Evolutionary conservation across 2,797 vertebrate genomes (phyloP).

Genomic region (Morelia viridis): DNA sequence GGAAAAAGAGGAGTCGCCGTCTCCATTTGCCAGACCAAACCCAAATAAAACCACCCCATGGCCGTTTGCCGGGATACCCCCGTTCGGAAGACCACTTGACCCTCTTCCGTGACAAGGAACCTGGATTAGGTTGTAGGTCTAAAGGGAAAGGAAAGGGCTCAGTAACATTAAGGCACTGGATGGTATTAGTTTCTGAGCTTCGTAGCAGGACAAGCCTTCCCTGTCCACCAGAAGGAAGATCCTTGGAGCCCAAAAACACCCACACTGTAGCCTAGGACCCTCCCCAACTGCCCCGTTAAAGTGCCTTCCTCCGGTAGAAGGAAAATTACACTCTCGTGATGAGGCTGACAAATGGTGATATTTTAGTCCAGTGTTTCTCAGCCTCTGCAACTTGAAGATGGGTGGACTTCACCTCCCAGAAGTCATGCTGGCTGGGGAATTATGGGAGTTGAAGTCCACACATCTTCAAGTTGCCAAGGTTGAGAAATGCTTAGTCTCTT

Average conservation of each 20-base stretch:
- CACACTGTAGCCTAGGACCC: background rate
- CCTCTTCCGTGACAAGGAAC: background rate
- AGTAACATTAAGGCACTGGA: slow-evolving; percentile 13
- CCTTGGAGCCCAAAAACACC: background rate
- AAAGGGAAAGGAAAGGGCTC: background rate
- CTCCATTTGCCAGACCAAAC: background rate
- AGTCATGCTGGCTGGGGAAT: background rate
- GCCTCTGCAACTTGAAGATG: background rate
- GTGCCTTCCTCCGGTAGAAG: background rate
- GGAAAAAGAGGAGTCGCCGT: background rate
- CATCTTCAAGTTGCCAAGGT: background rate
- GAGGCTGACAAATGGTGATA: background rate
- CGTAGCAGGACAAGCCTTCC: background rate
- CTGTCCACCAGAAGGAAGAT: background rate
- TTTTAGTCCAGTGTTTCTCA: background rate
- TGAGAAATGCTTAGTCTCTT: background rate
- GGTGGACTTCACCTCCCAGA: background rate
- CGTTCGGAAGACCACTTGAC: background rate
- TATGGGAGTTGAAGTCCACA: too few species aligned
- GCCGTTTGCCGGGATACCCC: background rate
- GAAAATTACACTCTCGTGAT: background rate
- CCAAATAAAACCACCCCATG: background rate
- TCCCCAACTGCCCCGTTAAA: background rate
- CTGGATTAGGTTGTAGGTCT: background rate
- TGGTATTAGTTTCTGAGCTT: background rate